Conservation (phyloP, 2,888 invertebrate genomes). For the Drosophila macrospina region DNA sequence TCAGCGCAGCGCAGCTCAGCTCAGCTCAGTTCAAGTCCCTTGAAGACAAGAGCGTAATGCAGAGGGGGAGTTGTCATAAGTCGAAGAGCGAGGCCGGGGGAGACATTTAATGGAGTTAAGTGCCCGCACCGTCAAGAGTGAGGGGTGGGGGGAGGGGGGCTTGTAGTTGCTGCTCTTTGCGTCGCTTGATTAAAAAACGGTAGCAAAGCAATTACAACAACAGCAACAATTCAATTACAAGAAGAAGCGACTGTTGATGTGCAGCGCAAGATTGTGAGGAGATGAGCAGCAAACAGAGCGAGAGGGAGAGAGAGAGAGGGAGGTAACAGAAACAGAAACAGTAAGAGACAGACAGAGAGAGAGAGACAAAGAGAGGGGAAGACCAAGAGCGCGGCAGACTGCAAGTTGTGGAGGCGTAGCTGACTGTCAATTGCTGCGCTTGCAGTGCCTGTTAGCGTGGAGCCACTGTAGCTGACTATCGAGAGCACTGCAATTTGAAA, state of each 20-base stretch:
- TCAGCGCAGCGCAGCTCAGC: constrained; percentile 5
- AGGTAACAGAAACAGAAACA: no score
- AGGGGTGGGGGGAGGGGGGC: not conserved
- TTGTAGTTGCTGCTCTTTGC: constrained; percentile 51
- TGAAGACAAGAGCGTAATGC: not conserved
- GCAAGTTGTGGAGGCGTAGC: not conserved
- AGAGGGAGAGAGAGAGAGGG: not conserved
- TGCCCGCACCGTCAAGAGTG: constrained; percentile 38
- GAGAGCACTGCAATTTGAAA: not conserved
- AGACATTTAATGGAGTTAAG: constrained; percentile 68
- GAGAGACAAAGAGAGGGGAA: not conserved
- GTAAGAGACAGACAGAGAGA: not conserved
- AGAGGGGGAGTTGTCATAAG: not conserved
- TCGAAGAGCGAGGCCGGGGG: constrained; percentile 1
- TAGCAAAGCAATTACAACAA: constrained; percentile 80
- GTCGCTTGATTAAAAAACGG: constrained; percentile 71
- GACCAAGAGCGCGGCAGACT: no score
- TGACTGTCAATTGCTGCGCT: constrained; percentile 3
- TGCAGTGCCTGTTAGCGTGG: not conserved
- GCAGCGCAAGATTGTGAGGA: constrained; percentile 40
- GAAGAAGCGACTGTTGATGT: constrained; percentile 42
- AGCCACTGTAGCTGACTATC: not conserved
- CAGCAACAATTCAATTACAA: constrained; percentile 80
- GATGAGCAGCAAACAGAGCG: not conserved
- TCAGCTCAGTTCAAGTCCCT: constrained; percentile 4